Percentiles rank a stretch among this genome's conserved stretches.
Conservation (phyloP, 1,140 invertebrate species). For the Lineus longissimus region DNA sequence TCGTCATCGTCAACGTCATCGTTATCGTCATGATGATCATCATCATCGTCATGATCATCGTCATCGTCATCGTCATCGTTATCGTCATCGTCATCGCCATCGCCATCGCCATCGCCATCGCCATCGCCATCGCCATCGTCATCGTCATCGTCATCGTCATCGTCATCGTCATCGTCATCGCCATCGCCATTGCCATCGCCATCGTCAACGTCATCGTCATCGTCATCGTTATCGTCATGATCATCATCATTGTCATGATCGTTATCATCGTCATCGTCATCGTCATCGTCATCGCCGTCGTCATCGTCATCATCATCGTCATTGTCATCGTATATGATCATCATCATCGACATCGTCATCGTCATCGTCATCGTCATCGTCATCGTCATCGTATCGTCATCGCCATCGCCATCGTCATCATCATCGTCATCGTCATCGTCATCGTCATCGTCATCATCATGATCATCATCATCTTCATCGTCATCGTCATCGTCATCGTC, state of each 20-base stretch:
- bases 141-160: conserved; percentile 1
- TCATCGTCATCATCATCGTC: conserved; percentile 15
- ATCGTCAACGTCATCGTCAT: conserved; percentile 11
- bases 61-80: too few species aligned
- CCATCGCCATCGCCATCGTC: too few species aligned
- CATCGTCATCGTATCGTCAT: too few species aligned
- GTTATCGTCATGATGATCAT: too few species aligned
- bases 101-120: too few species aligned
- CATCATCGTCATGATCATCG: too few species aligned
- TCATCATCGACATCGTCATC: conserved; percentile 12
- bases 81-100: too few species aligned
- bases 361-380: too few species aligned
- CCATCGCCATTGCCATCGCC: background rate
- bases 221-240: too few species aligned
- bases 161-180: conserved; percentile 4
- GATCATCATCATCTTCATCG: conserved; percentile 15
- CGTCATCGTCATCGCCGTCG: conserved; percentile 11
- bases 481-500: conserved; percentile 13
- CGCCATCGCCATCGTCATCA: conserved; percentile 11
- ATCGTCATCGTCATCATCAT: conserved; percentile 15
- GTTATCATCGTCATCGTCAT: conserved; percentile 14
- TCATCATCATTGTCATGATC: too few species aligned
- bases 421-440: conserved; percentile 14
- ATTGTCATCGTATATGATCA: too few species aligned
- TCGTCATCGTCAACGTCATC: too few species aligned